Percentiles rank a stretch among this genome's conserved stretches.
Conservation (phyloP, 2,113 vertebrate genomes). For the Psammodynastes pulverulentus region DNA sequence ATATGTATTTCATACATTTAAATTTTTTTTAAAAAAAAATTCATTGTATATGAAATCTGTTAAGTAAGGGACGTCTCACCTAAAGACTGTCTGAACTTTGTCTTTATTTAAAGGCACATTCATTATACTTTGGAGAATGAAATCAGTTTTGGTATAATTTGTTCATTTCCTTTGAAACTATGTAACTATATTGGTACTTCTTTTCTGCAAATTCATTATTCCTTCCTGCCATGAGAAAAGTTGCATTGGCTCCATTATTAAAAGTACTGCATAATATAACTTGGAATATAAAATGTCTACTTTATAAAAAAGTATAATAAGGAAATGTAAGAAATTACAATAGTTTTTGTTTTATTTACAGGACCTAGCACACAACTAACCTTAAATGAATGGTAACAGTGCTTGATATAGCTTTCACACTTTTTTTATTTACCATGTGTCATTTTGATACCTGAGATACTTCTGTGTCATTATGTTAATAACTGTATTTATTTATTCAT, state of each 20-base stretch:
- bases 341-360: not conserved
- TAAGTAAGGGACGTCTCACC: not conserved
- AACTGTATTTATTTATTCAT: not conserved
- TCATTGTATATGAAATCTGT: constrained; percentile 27
- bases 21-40: constrained; percentile 11
- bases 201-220: not conserved
- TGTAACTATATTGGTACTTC: not conserved
- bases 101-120: not conserved
- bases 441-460: not conserved
- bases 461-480: not conserved
- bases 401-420: not conserved
- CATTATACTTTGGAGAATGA: constrained; percentile 1
- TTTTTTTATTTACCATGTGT: not conserved
- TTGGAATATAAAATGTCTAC: not conserved
- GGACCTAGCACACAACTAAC: not conserved
- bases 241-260: not conserved
- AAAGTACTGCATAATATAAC: not conserved
- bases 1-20: constrained; percentile 33
- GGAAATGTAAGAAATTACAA: not conserved
- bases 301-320: not conserved
- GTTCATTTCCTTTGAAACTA: not conserved
- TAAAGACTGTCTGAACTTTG: not conserved
- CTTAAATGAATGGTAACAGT: not conserved
- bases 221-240: not conserved
- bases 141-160: not conserved